These are phyloP conservation scores for Valencia hispanica DNA, from an alignment of 2,797 vertebrate species.

Conservation along the genomic window DNA sequence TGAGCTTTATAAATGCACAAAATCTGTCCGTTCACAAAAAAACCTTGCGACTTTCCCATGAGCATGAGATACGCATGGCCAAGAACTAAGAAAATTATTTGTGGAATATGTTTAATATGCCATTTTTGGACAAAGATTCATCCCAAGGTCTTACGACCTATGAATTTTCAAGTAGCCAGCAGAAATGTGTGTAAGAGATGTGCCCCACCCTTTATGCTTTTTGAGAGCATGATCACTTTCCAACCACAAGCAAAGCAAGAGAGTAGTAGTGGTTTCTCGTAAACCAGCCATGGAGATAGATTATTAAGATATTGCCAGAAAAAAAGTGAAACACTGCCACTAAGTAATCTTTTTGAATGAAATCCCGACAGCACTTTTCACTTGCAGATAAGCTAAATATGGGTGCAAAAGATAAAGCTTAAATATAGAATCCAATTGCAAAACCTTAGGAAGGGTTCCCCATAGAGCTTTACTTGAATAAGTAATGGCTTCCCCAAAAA, in stretches of 20 bases:
- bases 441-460: not conserved
- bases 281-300: not conserved
- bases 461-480: not conserved
- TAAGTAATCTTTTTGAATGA: not conserved
- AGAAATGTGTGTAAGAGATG: not conserved
- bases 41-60: too few relatives aligned
- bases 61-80: not conserved
- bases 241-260: not conserved
- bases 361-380: constrained; percentile 1
- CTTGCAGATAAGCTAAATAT: not conserved
- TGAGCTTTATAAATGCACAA: not conserved
- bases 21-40: not conserved
- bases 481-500: not conserved
- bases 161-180: not conserved
- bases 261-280: not conserved
- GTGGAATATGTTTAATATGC: not conserved
- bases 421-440: not conserved
- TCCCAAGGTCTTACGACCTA: not conserved
- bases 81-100: not conserved
- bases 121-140: not conserved
- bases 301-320: not conserved
- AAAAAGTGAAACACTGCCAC: not conserved
- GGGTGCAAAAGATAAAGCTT: constrained; percentile 1
- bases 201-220: not conserved
- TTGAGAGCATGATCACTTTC: not conserved